These are phyloP conservation scores for Ephestia elutella DNA, from an alignment of 1,140 invertebrate genomes.

Conservation along the genomic window DNA sequence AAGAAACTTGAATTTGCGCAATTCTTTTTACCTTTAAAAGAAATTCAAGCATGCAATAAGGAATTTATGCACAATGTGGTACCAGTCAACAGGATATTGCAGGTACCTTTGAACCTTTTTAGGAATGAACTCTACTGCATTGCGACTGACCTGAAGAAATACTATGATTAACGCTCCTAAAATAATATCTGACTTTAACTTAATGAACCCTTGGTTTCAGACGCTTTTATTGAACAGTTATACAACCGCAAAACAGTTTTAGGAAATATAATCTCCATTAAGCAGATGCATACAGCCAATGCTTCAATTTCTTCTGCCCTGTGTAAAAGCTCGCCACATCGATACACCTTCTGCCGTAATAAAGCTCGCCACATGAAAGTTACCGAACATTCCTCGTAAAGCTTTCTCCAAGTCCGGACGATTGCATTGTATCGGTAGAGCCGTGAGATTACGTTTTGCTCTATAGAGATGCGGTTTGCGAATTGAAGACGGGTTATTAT, in stretches of 20 bases:
- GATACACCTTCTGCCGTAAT: slow-evolving; percentile 10
- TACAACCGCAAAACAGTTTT: background rate
- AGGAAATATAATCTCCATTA: slow-evolving; percentile 7
- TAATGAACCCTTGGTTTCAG: too few relatives aligned
- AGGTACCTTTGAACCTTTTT: background rate
- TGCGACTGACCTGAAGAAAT: background rate
- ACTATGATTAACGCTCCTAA: too few relatives aligned
- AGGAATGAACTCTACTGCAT: background rate
- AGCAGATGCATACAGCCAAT: slow-evolving; percentile 12
- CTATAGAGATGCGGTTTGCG: too few relatives aligned
- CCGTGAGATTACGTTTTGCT: background rate
- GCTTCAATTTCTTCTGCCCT: slow-evolving; percentile 22
- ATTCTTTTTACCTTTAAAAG: background rate
- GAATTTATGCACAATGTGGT: background rate
- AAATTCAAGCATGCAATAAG: background rate
- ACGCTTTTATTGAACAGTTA: too few relatives aligned
- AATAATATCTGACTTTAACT: too few relatives aligned
- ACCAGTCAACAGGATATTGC: too few relatives aligned
- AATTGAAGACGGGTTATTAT: too few relatives aligned
- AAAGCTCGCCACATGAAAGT: slow-evolving; percentile 36
- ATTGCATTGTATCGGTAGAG: slow-evolving; percentile 16
- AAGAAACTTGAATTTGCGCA: background rate
- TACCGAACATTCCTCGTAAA: slow-evolving; percentile 26
- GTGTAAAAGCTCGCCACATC: slow-evolving; percentile 28
- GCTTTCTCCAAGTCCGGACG: slow-evolving; percentile 26